Base-by-base conservation (phyloP, 2,888 invertebrate genomes). In the Mesopsocus fuscifrons region DNA sequence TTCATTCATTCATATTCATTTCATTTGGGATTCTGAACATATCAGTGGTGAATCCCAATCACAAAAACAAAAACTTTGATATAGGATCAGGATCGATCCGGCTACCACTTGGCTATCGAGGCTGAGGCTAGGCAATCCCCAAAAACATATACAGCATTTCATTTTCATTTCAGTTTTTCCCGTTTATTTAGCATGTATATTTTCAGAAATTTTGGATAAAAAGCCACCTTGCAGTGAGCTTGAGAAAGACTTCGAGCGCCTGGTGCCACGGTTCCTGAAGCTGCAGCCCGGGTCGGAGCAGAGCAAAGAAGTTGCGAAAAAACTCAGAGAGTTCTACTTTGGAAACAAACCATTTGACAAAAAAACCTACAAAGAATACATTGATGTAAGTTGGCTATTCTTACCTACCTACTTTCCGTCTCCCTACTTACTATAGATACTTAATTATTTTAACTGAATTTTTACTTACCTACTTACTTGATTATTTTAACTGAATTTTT, bases 321-420 rank as follows among this genome's bases (percentile, higher is more conserved):
- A 56, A 48, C 54, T 69, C 8, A 59, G 60, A 35, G 47, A 61
- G 13, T 54, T 57, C 8, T 66, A 67, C 51, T 68, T 63, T 49
- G 63, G 60, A 1, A 58, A 63, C 6, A 55, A 60, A 23, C 55
- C 59, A 40, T 57, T 63, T 2, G 54, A 56, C 2, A 51, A 46
- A 43, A 52, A 61, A 17, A 60, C 61, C 22, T 53, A 63, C 2
- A 54, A 62, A 30, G 54, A 59, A 45, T 60, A 61, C 48, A 53
- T 58, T 43, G 30, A 50, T 45, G 53, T 53, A 48, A 46, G 47
- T 41, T n/a, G n/a, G 30, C 30, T 30, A n/a, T 11, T n/a, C 30
- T n/a, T n/a, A 30, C 9, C 9, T 11, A 9, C 30, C n/a, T 30
- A 30, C 30, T 30, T 9, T 30, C 30, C 9, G 30, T 11, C 9